Evolutionary conservation across 2,113 vertebrate species (phyloP), one percentile per base, ranked within the genome.

Genomic region (Bagarius yarrelli): DNA sequence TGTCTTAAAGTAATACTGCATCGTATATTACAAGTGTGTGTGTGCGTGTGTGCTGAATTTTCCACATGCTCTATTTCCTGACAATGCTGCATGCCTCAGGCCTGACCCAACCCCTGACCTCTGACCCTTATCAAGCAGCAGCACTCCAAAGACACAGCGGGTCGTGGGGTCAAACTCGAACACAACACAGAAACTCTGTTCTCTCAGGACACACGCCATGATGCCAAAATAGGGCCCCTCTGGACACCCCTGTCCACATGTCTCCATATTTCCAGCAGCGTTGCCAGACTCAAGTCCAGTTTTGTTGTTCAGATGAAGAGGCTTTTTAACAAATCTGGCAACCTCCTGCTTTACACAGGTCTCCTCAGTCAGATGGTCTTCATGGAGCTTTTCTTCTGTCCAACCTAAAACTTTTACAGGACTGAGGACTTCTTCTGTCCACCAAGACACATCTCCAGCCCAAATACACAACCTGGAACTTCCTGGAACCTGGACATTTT

Each of bases 31-130:
- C n/a, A n/a, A n/a, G 72, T 56, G 44, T 50, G 52, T 23, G 52
- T 55, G 30, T 55, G 71, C 32, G 71, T 56, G 50, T 34, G 53
- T 53, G 23, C 32, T 36, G 53, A 75, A 75, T 18, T 57, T 32
- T 40, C 52, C 72, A 75, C 73, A 40, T 14, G 23, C 27, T 50
- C 47, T 53, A 34, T 55, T 73, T 73, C 30, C 50, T 73, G 70
- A 73, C 50, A 55, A 32, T 12, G 4, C 53, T 18, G 34, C 73
- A 59, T 76, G 73, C 73, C 73, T 57, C 71, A 36, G 32, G 53
- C 23, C 53, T 76, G 73, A 34, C 53, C 72, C 36, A 53, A 75
- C 72, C 72, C 23, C 72, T 57, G 53, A 75, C 55, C 55, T 23
- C 73, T 40, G 73, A 57, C 55, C 55, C 55, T 16, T 76, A 59